Conservation (phyloP, 2,888 invertebrate genomes). For the Drosophila mulleri region DNA sequence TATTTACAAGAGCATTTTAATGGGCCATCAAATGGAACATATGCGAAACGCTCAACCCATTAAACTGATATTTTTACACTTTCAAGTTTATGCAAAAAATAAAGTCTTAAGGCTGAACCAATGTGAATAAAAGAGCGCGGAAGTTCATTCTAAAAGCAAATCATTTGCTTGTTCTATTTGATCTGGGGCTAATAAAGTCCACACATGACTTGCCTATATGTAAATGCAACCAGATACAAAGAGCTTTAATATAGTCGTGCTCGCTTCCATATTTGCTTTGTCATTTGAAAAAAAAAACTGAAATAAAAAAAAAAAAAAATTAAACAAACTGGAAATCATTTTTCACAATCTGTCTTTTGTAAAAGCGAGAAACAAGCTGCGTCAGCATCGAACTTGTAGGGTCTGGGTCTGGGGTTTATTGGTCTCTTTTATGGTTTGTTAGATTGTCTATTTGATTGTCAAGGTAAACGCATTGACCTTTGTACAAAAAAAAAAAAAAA, state of each 20-base stretch:
- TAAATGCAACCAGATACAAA: conserved; percentile 36
- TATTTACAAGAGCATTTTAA: conserved; percentile 34
- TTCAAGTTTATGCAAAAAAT: conserved; percentile 16
- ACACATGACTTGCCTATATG: conserved; percentile 52
- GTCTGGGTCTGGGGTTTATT: conserved; percentile 45
- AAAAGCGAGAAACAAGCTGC: conserved; percentile 53
- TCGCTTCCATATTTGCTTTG: conserved; percentile 35
- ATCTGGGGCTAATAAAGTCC: conserved; percentile 46
- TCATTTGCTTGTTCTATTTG: conserved; percentile 27
- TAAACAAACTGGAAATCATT: conserved; percentile 26
- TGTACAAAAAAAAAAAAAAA: conserved; percentile 40
- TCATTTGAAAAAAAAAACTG: conserved; percentile 37
- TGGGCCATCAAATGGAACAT: conserved; percentile 7
- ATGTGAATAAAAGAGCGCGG: conserved; percentile 28
- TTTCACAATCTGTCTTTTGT: conserved; percentile 46
- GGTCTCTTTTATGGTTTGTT: conserved; percentile 29
- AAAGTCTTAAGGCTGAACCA: conserved; percentile 6
- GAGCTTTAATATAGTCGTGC: conserved; percentile 18
- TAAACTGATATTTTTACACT: conserved; percentile 18
- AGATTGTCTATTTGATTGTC: conserved; percentile 64
- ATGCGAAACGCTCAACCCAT: conserved; percentile 17
- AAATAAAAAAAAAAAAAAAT: not conserved
- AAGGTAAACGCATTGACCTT: conserved; percentile 72
- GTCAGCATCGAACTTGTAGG: conserved; percentile 64
- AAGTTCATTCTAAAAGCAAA: conserved; percentile 27